phyloP scores from a whole-genome alignment of 2,113 vertebrate species.

The Otis tarda region DNA sequence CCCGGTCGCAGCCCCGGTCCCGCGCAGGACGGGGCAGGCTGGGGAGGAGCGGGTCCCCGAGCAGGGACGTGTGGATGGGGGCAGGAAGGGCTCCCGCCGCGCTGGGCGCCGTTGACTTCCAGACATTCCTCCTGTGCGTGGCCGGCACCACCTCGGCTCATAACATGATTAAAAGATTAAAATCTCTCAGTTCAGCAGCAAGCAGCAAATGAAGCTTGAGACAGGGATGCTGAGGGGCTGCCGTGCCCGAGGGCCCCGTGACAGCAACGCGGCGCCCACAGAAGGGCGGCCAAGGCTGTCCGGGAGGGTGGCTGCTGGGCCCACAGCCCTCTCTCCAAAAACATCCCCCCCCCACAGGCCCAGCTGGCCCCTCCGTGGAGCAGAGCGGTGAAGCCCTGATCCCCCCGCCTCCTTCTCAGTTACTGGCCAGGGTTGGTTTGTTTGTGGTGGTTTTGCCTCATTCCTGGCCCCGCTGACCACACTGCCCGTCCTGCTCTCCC shows the following conservation, averaged over 20 bases:
- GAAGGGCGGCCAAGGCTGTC: not conserved
- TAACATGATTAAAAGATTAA: slow-evolving; percentile 67
- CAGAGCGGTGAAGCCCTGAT: not conserved
- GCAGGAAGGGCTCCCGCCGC: not conserved
- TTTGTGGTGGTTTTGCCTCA: not conserved
- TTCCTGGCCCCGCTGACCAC: not conserved
- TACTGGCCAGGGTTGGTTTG: not conserved
- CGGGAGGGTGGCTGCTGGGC: not conserved
- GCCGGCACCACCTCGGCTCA: slow-evolving; percentile 41
- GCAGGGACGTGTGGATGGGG: not conserved
- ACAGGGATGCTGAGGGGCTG: not conserved
- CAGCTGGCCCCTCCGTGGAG: fast-evolving
- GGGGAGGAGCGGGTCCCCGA: not conserved
- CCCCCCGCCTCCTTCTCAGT: not conserved
- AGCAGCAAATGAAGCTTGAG: slow-evolving; percentile 53
- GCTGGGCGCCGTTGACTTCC: slow-evolving; percentile 29
- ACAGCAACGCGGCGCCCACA: fast-evolving
- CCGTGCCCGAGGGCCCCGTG: not conserved
- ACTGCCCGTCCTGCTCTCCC: not conserved
- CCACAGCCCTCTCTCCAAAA: not conserved
- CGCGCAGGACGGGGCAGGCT: not conserved
- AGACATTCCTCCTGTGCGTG: slow-evolving; percentile 63
- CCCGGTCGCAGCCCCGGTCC: not conserved
- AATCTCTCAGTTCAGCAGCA: slow-evolving; percentile 41
- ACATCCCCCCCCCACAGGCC: fast-evolving